These are phyloP conservation scores for Mythimna ferrago DNA, from an alignment of 2,888 invertebrate genomes.

Conservation along the genomic window DNA sequence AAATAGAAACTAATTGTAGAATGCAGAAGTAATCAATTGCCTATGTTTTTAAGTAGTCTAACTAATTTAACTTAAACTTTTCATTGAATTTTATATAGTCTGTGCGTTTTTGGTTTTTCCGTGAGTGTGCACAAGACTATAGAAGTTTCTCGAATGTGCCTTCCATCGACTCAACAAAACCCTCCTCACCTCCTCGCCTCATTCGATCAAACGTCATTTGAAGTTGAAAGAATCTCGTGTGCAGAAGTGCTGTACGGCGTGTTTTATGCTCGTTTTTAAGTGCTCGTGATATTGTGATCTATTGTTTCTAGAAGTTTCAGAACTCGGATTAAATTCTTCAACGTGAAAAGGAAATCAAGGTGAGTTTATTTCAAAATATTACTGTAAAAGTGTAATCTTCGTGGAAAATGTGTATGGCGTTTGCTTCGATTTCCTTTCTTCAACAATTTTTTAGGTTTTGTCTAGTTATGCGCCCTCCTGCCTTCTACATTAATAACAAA, in stretches of 20 bases:
- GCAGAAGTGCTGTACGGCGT: constrained; percentile 47
- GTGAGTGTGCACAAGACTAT: constrained; percentile 40
- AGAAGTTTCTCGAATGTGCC: constrained; percentile 73
- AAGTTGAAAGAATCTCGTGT: constrained; percentile 55
- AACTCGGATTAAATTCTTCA: constrained; percentile 28
- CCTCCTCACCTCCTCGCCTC: constrained; percentile 29
- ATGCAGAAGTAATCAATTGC: not conserved
- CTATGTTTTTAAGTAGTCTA: not conserved
- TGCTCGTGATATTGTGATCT: constrained; percentile 64
- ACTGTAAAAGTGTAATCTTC: not conserved
- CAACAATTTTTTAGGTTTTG: constrained; percentile 4
- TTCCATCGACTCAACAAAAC: constrained; percentile 45
- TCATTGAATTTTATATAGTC: not conserved
- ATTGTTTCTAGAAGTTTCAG: constrained; percentile 68
- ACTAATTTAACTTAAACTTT: not conserved
- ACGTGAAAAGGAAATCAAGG: constrained; percentile 35
- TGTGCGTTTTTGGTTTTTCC: not conserved
- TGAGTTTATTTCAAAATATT: constrained; percentile 23
- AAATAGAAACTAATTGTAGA: not conserved
- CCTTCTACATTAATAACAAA: not conserved
- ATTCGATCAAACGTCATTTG: constrained; percentile 65
- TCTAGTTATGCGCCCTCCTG: not conserved
- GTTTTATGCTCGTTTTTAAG: constrained; percentile 58
- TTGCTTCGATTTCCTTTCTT: constrained; percentile 39
- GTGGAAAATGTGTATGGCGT: constrained; percentile 22